Base-by-base conservation (phyloP, 2,113 vertebrate species). In the Anthoscopus minutus region DNA sequence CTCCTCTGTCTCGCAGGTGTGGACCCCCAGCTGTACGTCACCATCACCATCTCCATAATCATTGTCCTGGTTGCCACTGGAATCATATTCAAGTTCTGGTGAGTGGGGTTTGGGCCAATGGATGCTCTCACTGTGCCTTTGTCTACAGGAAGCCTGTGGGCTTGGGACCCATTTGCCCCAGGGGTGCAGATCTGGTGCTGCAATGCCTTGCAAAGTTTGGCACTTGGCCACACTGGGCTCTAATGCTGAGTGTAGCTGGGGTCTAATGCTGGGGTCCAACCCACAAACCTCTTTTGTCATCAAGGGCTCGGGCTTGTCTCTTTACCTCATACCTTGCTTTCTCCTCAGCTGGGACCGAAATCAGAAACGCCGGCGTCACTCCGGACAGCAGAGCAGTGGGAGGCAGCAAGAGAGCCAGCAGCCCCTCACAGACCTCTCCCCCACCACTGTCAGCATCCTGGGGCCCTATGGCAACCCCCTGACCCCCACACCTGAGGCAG, bases 1-100 rank as follows among this genome's bases (percentile, higher is more conserved):
- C 17, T 20, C 15, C 77, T 84, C 40, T 86, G 24, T 82, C 74
- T 90, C n/a, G 0, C 94, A 98, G 98, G 98, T 83, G 98, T 98
- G 86, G 98, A 98, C 70, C 98, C 98, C 37, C 98, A 98, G 88
- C 94, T 98, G 18, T 98, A 98, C 0, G 98, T 98, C 56, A 98
- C 98, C 28, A 98, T 98, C 70, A 98, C 98, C 51, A 98, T 98
- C 94, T 98, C 98, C 47, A 96, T 98, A 92, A 98, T 98, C 93
- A 98, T 98, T 8, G 98, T 98, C 48, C 96, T 98, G 2, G 98
- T 98, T 15, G 98, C 98, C 47, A 98, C 98, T 0, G 98, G 98
- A 79, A 98, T 98, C 89, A 98, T 98, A 95, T 98, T 98, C 96
- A 98, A 98, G 92, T 98, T 98, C 92, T 98, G 98, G 98, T 98